phyloP scores from a whole-genome alignment of 2,888 invertebrate genomes.

The Syritta pipiens region DNA sequence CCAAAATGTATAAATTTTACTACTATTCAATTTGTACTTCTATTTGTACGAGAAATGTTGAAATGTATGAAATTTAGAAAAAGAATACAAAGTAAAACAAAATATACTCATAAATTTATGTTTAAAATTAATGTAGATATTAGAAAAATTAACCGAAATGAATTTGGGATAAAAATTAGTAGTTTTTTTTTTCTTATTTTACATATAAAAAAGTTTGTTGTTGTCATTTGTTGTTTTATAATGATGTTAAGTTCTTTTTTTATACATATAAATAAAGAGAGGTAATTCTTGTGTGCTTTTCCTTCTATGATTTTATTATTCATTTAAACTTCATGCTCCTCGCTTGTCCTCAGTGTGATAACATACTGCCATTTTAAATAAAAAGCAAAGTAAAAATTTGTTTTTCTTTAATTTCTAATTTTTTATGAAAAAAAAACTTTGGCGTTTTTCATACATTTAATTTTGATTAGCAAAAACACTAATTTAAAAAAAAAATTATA shows the following conservation, averaged over 20 bases:
- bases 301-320: constrained; percentile 31
- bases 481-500: constrained; percentile 67
- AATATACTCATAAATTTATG: constrained; percentile 29
- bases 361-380: constrained; percentile 36
- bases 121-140: constrained; percentile 22
- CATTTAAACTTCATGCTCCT: constrained; percentile 19
- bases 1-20: constrained; percentile 65
- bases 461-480: constrained; percentile 68
- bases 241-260: constrained; percentile 32
- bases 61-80: constrained; percentile 60
- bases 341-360: constrained; percentile 61
- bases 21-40: constrained; percentile 67
- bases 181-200: constrained; percentile 23
- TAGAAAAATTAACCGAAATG: constrained; percentile 55
- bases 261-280: constrained; percentile 38
- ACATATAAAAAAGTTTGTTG: constrained; percentile 41
- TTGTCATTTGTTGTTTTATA: constrained; percentile 38
- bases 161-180: constrained; percentile 63
- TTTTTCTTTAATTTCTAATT: constrained; percentile 47
- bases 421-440: constrained; percentile 57
- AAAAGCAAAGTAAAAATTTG: constrained; percentile 42
- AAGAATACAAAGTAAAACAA: constrained; percentile 30
- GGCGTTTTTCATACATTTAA: constrained; percentile 53
- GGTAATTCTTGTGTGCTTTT: constrained; percentile 64
- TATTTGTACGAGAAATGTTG: constrained; percentile 63